Base-by-base conservation (phyloP, 2,113 vertebrate genomes). In the Plectropomus leopardus region DNA sequence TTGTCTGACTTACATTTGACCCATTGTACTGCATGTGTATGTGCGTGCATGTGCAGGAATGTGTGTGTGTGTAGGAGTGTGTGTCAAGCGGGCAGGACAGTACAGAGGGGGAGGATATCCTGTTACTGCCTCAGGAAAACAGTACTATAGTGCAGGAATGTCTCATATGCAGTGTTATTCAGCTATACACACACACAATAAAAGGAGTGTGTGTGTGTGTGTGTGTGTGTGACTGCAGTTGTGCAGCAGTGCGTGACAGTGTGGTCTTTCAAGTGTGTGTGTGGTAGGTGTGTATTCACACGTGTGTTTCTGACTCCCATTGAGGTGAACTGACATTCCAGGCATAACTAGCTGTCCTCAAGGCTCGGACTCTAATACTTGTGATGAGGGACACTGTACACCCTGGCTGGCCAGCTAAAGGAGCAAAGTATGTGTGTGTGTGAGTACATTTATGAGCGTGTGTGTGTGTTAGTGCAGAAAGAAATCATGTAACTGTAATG, bases 301-400 rank as follows among this genome's bases (percentile, higher is more conserved):
- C 78, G 57, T 82, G 54, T 82, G 80, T 78, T 54, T 80, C 47
- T 85, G 78, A 58, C 54, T 82, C 71, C 68, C 30, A 50, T 59
- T 86, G 80, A 92, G 75, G 83, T 89, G 59, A 84, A 24, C 80
- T 84, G 63, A 90, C 91, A 94, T 94, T 93, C 93, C 93, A 81
- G 77, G 40, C 88, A 93, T 94, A 89, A 57, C 87, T 75, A 17
- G 64, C 80, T 82, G 84, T 90, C 89, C 76, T 90, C 87, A 83
- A 87, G 85, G 42, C 83, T 72, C 0, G 2, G 67, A 65, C 73
- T 79, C 53, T 80, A 78, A 89, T 84, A 72, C 81, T 71, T 44
- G 67, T 77, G 85, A 80, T 79, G 88, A 87, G 42, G 72, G 83
- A 90, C 65, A 75, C n/a, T 77, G 72, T 73, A 44, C 66, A 73